phyloP scores from a whole-genome alignment of 2,888 invertebrate genomes.

The Drosophila maculinotata region DNA sequence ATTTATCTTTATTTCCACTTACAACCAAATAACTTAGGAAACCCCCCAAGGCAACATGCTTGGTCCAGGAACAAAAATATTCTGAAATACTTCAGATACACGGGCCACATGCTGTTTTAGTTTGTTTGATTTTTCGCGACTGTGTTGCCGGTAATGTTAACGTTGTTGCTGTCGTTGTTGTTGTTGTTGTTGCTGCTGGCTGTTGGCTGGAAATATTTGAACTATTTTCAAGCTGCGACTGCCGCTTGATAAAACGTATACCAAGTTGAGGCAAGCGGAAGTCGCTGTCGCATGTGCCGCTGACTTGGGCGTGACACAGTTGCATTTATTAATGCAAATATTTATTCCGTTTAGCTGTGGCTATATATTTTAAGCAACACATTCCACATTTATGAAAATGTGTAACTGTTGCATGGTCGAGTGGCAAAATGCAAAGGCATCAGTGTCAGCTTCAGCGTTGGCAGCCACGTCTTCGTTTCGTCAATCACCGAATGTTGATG shows the following conservation, averaged over 20 bases:
- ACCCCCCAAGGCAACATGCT: conserved; percentile 8
- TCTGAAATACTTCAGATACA: conserved; percentile 24
- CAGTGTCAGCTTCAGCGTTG: conserved; percentile 12
- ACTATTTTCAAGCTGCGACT: conserved; percentile 34
- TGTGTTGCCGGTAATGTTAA: conserved; percentile 45
- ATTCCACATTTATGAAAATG: conserved; percentile 69
- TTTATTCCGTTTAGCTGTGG: conserved; percentile 38
- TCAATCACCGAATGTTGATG: conserved; percentile 45
- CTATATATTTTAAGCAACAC: conserved; percentile 27
- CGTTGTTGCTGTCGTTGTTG: conserved; percentile 10
- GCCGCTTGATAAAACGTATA: conserved; percentile 29
- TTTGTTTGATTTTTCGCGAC: conserved; percentile 48
- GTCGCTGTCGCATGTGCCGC: conserved; percentile 66
- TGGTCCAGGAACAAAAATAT: background rate
- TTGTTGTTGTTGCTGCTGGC: conserved; percentile 15
- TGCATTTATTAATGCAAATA: conserved; percentile 79
- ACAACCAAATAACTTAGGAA: conserved; percentile 10
- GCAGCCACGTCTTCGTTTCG: conserved; percentile 41
- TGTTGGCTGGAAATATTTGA: conserved; percentile 37
- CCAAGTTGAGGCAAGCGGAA: conserved; percentile 56
- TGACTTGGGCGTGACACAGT: conserved; percentile 77
- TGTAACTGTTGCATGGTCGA: conserved; percentile 63
- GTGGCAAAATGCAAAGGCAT: conserved; percentile 41
- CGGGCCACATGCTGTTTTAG: conserved; percentile 59
- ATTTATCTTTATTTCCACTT: conserved; percentile 22